Percentiles rank a stretch among this genome's conserved stretches.
phyloP scores from a whole-genome alignment of 2,888 invertebrate species.

The Ommatoiulus sabulosus region DNA sequence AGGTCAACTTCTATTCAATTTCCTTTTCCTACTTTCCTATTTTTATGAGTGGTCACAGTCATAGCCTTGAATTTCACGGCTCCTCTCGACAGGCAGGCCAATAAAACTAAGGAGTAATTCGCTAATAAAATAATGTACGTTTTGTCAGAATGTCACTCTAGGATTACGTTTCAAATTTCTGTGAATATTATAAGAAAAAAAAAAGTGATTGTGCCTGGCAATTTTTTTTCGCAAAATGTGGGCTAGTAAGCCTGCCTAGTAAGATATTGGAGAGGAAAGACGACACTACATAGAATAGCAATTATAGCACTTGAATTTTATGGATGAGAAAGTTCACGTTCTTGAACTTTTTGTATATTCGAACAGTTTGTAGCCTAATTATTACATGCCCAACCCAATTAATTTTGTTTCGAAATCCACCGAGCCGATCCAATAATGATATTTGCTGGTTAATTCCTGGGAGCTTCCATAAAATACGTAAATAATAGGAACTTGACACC shows the following conservation, averaged over 20 bases:
- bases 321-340: background rate
- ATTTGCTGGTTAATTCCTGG: too few species aligned
- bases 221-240: too few species aligned
- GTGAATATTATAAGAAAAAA: background rate
- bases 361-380: background rate
- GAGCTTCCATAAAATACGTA: too few species aligned
- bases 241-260: too few species aligned
- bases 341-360: background rate
- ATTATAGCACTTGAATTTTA: background rate
- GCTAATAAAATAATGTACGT: background rate
- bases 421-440: too few species aligned
- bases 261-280: background rate
- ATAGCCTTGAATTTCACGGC: slow-evolving; percentile 5
- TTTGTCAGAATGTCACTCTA: background rate
- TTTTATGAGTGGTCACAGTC: background rate
- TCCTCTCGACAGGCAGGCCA: background rate
- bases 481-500: too few species aligned
- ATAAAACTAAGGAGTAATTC: background rate
- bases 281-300: background rate
- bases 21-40: slow-evolving; percentile 5
- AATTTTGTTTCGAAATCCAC: too few species aligned
- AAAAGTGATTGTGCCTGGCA: background rate
- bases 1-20: background rate
- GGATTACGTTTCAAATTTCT: slow-evolving; percentile 24
- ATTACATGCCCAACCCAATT: too few species aligned